Percentiles rank a stretch among this genome's conserved stretches.
phyloP scores from a whole-genome alignment of 2,797 vertebrate genomes.

The Okamejei kenojei region DNA sequence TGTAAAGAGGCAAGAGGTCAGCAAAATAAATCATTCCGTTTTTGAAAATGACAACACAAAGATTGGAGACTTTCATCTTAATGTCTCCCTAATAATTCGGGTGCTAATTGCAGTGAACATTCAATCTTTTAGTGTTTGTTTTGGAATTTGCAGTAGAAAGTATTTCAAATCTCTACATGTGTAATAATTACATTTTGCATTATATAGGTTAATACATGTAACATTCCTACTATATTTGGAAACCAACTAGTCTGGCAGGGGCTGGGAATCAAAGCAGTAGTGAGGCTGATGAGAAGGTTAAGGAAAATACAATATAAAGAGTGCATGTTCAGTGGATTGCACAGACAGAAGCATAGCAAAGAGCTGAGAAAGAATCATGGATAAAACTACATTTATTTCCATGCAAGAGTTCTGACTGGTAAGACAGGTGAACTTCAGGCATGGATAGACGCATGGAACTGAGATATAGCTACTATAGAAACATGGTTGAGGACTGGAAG shows the following conservation, averaged over 20 bases:
- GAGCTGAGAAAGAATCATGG: too few species aligned
- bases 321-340: too few species aligned
- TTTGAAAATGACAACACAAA: neutral
- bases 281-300: too few species aligned
- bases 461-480: too few species aligned
- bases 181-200: neutral
- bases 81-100: neutral
- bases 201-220: neutral
- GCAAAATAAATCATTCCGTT: constrained; percentile 29
- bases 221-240: neutral
- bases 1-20: constrained; percentile 89
- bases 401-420: too few species aligned
- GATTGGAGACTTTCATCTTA: neutral
- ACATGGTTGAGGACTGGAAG: too few species aligned
- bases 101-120: neutral
- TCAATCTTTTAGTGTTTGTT: neutral
- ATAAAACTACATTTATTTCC: too few species aligned
- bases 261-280: too few species aligned
- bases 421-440: too few species aligned
- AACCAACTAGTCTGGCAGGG: neutral
- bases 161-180: neutral
- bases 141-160: neutral
- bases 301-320: too few species aligned
- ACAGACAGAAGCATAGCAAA: too few species aligned
- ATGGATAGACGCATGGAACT: too few species aligned